These are phyloP conservation scores for Leistus spinibarbis DNA, from an alignment of 2,888 invertebrate species.

Conservation along the genomic window DNA sequence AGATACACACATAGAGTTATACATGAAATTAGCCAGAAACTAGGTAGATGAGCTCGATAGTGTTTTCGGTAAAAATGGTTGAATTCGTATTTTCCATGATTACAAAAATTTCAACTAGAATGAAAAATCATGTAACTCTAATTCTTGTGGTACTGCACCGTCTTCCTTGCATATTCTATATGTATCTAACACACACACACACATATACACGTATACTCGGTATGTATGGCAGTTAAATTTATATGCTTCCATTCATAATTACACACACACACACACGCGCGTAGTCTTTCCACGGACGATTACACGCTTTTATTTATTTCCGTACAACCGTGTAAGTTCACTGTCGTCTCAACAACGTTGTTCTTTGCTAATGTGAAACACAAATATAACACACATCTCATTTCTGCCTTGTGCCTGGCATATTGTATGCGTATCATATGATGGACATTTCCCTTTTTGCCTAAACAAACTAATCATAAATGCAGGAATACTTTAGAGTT, in stretches of 20 bases:
- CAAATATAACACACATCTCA: neutral
- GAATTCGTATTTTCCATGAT: no score
- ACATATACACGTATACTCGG: neutral
- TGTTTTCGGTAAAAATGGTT: no score
- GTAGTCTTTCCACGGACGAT: neutral
- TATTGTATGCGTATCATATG: neutral
- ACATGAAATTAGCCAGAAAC: no score
- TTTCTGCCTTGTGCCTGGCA: neutral
- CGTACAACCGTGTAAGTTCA: neutral
- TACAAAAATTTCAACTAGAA: no score
- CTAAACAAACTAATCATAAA: neutral
- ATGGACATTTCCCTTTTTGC: neutral
- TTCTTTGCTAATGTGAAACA: neutral
- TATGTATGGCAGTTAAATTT: slow-evolving; percentile 18
- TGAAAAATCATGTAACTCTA: no score
- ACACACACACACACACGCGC: neutral
- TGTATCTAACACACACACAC: slow-evolving; percentile 9
- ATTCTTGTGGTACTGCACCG: no score
- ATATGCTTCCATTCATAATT: slow-evolving; percentile 33
- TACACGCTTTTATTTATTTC: slow-evolving; percentile 10
- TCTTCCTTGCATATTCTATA: neutral
- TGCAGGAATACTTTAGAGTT: neutral
- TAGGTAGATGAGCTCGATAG: no score
- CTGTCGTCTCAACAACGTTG: neutral
- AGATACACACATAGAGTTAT: no score